phyloP scores from a whole-genome alignment of 1,140 invertebrate species.

The Delia radicum region DNA sequence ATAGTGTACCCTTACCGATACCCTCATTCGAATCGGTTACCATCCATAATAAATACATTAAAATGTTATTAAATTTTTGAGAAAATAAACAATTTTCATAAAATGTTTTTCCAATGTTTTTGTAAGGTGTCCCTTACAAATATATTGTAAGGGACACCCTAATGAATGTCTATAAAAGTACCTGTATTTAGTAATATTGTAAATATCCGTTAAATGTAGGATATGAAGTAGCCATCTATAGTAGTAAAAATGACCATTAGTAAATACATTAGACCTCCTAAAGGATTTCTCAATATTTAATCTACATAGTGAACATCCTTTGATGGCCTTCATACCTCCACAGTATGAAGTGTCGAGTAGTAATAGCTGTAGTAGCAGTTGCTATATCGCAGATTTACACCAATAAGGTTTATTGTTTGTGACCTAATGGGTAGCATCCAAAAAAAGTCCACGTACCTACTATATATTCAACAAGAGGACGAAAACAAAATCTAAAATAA shows the following conservation, averaged over 20 bases:
- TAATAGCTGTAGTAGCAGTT: neutral
- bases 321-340: too few relatives aligned
- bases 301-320: too few relatives aligned
- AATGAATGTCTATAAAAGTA: neutral
- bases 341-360: neutral
- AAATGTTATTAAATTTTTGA: too few relatives aligned
- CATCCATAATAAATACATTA: too few relatives aligned
- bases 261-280: constrained; percentile 10
- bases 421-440: constrained; percentile 5
- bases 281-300: neutral
- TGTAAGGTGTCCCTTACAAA: too few relatives aligned
- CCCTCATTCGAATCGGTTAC: too few relatives aligned
- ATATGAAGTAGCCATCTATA: neutral
- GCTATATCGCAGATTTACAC: constrained; percentile 10
- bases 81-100: too few relatives aligned
- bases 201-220: neutral
- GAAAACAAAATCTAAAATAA: neutral
- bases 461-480: constrained; percentile 7
- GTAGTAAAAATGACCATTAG: constrained; percentile 16
- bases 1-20: too few relatives aligned
- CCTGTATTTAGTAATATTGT: constrained; percentile 18
- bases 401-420: neutral
- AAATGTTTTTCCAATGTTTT: too few relatives aligned
- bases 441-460: too few relatives aligned
- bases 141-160: too few relatives aligned